Conservation (phyloP, 1,140 invertebrate genomes). For the Teleopsis dalmanni region DNA sequence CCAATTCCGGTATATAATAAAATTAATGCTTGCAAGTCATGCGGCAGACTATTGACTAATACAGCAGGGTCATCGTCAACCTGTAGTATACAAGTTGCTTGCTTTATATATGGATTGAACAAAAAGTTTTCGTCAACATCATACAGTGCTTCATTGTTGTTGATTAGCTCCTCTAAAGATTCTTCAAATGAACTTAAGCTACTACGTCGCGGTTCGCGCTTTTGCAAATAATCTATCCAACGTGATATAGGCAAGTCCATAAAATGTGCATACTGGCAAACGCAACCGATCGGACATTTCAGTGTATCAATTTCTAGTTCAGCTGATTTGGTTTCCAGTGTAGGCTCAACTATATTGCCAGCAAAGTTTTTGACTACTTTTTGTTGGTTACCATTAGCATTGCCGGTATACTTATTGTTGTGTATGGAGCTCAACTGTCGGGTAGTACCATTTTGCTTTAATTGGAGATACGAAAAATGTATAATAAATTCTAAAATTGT, state of each 20-base stretch:
- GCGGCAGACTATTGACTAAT: constrained; percentile 47
- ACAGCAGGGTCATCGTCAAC: constrained; percentile 43
- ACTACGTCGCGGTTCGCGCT: constrained; percentile 11
- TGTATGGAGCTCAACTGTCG: too few species aligned
- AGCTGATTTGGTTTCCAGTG: neutral
- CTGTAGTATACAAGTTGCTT: constrained; percentile 53
- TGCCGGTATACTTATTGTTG: too few species aligned
- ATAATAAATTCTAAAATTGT: too few species aligned
- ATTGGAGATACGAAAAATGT: too few species aligned
- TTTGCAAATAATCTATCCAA: constrained; percentile 42
- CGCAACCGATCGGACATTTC: constrained; percentile 46
- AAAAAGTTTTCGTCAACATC: constrained; percentile 32
- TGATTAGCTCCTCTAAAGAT: constrained; percentile 27
- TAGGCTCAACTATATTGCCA: too few species aligned
- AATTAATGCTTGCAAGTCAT: constrained; percentile 50
- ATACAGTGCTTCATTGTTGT: constrained; percentile 14
- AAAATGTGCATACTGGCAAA: constrained; percentile 46
- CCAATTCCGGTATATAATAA: constrained; percentile 48
- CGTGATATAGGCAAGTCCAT: constrained; percentile 46
- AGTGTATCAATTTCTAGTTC: constrained; percentile 18
- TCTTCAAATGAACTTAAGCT: constrained; percentile 12
- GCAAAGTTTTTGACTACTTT: too few species aligned
- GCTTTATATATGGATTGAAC: constrained; percentile 45
- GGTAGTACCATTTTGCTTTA: too few species aligned
- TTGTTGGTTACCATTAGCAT: too few species aligned